A percentile compares a stretch with the other conserved stretches of the same genome.
Evolutionary conservation across 2,797 vertebrate genomes (phyloP).

Genomic region (Karalla daura): DNA sequence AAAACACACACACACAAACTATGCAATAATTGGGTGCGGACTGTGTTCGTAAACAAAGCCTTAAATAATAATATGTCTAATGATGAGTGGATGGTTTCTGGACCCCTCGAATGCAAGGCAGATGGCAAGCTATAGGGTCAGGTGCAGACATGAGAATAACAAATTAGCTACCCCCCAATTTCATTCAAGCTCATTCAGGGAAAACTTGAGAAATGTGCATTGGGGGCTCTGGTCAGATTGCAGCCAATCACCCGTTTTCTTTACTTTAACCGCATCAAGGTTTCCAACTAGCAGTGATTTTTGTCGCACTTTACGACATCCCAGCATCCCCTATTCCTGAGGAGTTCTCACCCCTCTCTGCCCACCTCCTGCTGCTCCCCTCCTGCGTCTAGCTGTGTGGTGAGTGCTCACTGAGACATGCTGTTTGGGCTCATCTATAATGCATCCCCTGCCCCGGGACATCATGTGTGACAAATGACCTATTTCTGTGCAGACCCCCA

Average conservation of each 20-base stretch:
- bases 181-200: slow-evolving; percentile 31
- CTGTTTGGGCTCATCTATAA: slow-evolving; percentile 88
- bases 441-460: slow-evolving; percentile 84
- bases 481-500: slow-evolving; percentile 87
- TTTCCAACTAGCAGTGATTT: slow-evolving; percentile 57
- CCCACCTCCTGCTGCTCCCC: slow-evolving; percentile 70
- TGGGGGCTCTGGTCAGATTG: slow-evolving; percentile 10
- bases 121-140: slow-evolving; percentile 76
- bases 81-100: slow-evolving; percentile 58
- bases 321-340: slow-evolving; percentile 63
- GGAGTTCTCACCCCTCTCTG: slow-evolving; percentile 66
- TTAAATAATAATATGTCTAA: slow-evolving; percentile 52
- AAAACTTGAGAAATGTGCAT: slow-evolving; percentile 27
- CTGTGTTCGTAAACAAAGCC: slow-evolving; percentile 56
- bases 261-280: slow-evolving; percentile 15
- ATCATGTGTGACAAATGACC: slow-evolving; percentile 89
- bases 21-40: slow-evolving; percentile 48
- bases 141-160: slow-evolving; percentile 78
- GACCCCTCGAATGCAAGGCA: slow-evolving; percentile 61
- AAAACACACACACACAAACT: too few species aligned
- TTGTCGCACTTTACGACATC: slow-evolving; percentile 53
- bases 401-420: slow-evolving; percentile 84
- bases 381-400: slow-evolving; percentile 71
- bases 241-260: slow-evolving; percentile 9
- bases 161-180: slow-evolving; percentile 66